Conservation (phyloP, 2,888 invertebrate genomes). For the Pandemis cinnamomeana region DNA sequence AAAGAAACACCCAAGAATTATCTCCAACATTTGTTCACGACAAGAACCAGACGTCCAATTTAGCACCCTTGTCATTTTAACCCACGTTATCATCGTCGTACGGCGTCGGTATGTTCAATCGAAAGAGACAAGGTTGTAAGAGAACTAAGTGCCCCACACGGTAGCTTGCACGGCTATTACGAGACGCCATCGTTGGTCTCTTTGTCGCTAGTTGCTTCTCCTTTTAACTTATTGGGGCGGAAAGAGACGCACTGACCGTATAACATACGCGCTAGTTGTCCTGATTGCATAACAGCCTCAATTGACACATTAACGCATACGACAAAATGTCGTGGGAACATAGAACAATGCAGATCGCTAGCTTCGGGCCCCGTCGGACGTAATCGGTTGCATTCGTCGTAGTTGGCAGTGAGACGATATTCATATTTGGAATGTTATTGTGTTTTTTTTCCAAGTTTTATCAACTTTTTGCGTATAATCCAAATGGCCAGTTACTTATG, state of each 20-base stretch:
- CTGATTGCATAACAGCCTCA: constrained; percentile 23
- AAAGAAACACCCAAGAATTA: not conserved
- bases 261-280: not conserved
- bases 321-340: constrained; percentile 23
- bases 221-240: not conserved
- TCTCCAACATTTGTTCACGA: not conserved
- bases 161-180: constrained; percentile 6
- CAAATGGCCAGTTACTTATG: too few relatives aligned
- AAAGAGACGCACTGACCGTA: not conserved
- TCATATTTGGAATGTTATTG: not conserved
- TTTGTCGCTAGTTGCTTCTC: not conserved
- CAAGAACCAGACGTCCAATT: not conserved
- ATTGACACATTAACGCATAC: constrained; percentile 33
- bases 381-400: not conserved
- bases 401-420: not conserved
- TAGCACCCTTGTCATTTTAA: constrained; percentile 10
- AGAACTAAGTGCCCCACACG: not conserved
- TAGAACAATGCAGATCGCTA: constrained; percentile 9
- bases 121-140: constrained; percentile 21
- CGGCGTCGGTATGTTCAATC: not conserved
- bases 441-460: too few relatives aligned
- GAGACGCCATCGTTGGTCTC: not conserved
- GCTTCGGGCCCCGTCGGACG: not conserved
- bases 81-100: constrained; percentile 1
- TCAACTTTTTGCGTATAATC: too few relatives aligned